phyloP scores from a whole-genome alignment of 2,113 vertebrate genomes.

The Epinephelus lanceolatus region DNA sequence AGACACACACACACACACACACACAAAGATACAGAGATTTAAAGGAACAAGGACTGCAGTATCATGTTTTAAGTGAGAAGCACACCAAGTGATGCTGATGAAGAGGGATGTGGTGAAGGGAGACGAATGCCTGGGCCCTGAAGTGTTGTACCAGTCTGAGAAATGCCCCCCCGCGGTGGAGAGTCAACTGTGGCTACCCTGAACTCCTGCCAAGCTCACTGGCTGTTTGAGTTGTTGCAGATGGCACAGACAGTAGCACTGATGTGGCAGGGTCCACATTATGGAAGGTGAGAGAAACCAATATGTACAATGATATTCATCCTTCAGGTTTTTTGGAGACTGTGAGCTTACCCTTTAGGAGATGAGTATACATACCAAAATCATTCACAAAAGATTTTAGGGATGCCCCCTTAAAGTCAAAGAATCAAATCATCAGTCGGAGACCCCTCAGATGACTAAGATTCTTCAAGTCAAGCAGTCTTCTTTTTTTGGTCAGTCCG shows the following conservation, averaged over 20 bases:
- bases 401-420: no score
- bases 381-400: no score
- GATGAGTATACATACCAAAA: no score
- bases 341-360: no score
- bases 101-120: conserved; percentile 64
- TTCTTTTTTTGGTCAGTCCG: no score
- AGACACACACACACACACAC: no score
- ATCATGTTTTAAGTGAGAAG: conserved; percentile 40
- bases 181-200: conserved; percentile 37
- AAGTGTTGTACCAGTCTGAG: conserved; percentile 51
- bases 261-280: conserved; percentile 25
- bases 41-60: conserved; percentile 43
- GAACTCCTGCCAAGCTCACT: conserved; percentile 55
- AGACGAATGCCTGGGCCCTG: conserved; percentile 53
- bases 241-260: conserved; percentile 48
- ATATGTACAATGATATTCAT: no score
- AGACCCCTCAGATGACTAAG: no score
- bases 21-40: conserved; percentile 6
- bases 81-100: conserved; percentile 60
- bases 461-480: no score
- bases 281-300: conserved; percentile 16
- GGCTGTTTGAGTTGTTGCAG: conserved; percentile 62
- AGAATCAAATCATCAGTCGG: no score
- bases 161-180: conserved; percentile 25
- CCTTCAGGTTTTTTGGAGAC: no score